These are phyloP conservation scores for Antheraea pernyi DNA, from an alignment of 1,140 invertebrate species.

Conservation along the genomic window DNA sequence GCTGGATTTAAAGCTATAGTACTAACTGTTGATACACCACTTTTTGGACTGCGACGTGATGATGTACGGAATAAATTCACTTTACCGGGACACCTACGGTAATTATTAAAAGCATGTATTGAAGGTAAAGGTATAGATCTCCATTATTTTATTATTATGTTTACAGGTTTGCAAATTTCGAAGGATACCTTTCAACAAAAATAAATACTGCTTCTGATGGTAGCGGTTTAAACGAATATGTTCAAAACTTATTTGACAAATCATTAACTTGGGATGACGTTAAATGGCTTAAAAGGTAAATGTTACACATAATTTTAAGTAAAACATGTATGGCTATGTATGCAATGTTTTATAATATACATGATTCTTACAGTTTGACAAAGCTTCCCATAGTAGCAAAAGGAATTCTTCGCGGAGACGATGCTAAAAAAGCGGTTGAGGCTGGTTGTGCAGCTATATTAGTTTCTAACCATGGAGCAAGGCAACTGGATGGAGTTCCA, in stretches of 20 bases:
- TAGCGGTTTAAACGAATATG: conserved; percentile 89
- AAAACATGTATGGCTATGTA: background rate
- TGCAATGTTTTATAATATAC: background rate
- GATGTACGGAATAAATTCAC: conserved; percentile 93
- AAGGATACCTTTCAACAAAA: conserved; percentile 80
- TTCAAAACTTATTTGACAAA: conserved; percentile 87
- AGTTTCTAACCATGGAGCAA: conserved; percentile 95
- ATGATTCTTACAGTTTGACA: conserved; percentile 81
- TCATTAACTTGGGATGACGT: conserved; percentile 92
- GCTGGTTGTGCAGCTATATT: conserved; percentile 88
- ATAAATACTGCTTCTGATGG: conserved; percentile 78
- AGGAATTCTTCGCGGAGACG: conserved; percentile 93
- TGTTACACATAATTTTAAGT: background rate
- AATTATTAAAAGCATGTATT: conserved; percentile 20
- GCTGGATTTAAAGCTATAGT: conserved; percentile 94
- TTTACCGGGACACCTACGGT: conserved; percentile 89
- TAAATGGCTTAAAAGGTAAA: conserved; percentile 88
- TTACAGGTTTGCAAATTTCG: conserved; percentile 86
- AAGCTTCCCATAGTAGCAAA: conserved; percentile 93
- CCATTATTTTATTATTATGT: conserved; percentile 11
- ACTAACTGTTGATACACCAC: conserved; percentile 93
- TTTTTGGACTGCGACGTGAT: conserved; percentile 89
- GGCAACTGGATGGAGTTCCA: conserved; percentile 92
- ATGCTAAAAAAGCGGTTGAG: conserved; percentile 88
- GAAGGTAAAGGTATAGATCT: background rate